Evolutionary conservation across 30 jellyfish, hydroid and myxozoan genomes (phyloP), one percentile per base, ranked within the genome.

Genomic region (Aurelia aurita): DNA sequence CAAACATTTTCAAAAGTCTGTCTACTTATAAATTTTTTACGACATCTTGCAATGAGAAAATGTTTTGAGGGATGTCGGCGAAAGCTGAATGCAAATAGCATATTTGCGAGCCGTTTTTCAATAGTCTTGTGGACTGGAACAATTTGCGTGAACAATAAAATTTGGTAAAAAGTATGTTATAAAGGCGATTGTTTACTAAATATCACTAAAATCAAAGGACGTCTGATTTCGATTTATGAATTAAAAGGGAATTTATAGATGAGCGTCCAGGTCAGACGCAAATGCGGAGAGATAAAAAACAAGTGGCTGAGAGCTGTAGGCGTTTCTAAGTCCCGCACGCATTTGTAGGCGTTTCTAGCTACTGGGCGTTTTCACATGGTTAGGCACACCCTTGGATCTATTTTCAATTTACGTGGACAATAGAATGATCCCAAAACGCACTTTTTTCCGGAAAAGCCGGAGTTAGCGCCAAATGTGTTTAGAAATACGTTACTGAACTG

Each of bases 11-110:
- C 67, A 80, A 80, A 39, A 44, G 19, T 22, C 21, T 39, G 58
- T 34, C 90, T 32, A 66, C 27, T 80, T 69, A 80, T 65, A 46
- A 80, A 47, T 80, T 2, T 54, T 65, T 68, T 31, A 65, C 64
- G 83, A 68, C 75, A 62, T 53, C 83, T 62, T 45, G 22, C 45
- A 28, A 80, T 21, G 25, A 68, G 62, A 79, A 27, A 9, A n/a
- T 25, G 51, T 6, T 13, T 47, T 60, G 74, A 21, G 13, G 78
- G 8, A 23, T 67, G 88, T 57, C 78, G 65, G 57, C 19, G 7
- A 66, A 59, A 65, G 28, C 22, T 10, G 58, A 46, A 58, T 39
- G 69, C 71, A 62, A 58, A 59, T 32, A 58, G 77, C 69, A 63
- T 57, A 74, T 74, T 74, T 9, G 62, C 58, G 55, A 19, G 31